Base-by-base conservation (phyloP, 2,888 invertebrate genomes). In the Eurytoma californica region DNA sequence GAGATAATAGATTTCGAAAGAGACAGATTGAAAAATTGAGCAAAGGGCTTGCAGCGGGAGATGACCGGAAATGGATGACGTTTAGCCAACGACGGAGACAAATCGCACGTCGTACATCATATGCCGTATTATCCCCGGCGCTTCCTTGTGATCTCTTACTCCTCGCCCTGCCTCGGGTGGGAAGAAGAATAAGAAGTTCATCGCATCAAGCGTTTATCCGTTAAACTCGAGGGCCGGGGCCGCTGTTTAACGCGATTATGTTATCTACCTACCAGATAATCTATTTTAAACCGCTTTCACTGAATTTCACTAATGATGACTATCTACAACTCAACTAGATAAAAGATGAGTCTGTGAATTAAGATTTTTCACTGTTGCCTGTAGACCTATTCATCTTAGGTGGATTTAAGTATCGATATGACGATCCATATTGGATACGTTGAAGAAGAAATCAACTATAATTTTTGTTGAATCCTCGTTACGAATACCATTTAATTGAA, bases 61-160 rank as follows among this genome's bases (percentile, higher is more conserved):
- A 81, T 80, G 80, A 79, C 81, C 51, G 66, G 61, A 63, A 82
- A 81, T 72, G 81, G 82, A 84, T 82, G 83, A 82, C 78, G 81
- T 80, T 81, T 72, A 79, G 57, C 67, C 20, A 74, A 80, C 79
- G 83, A 85, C 80, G 82, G 70, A 82, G 84, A 85, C 81, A 83
- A 84, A 85, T 84, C 77, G 82, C 74, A 72, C 57, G 67, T 63
- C 77, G 69, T 77, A 72, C 58, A 73, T 80, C 81, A 82, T 78
- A 72, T 28, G 61, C 63, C 39, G 63, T 63, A 73, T 78, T 73
- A 78, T 73, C 57, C 24, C 68, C 63, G 63, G 55, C 30, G 13
- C 53, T 60, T 57, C 60, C 53, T 58, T 30, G 39, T 77, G 67
- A 72, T 72, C 60, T 51, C 20, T 9, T 47, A 63, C 63, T 39